Conservation (phyloP, 1,140 invertebrate genomes). For the Orchesella cincta region DNA sequence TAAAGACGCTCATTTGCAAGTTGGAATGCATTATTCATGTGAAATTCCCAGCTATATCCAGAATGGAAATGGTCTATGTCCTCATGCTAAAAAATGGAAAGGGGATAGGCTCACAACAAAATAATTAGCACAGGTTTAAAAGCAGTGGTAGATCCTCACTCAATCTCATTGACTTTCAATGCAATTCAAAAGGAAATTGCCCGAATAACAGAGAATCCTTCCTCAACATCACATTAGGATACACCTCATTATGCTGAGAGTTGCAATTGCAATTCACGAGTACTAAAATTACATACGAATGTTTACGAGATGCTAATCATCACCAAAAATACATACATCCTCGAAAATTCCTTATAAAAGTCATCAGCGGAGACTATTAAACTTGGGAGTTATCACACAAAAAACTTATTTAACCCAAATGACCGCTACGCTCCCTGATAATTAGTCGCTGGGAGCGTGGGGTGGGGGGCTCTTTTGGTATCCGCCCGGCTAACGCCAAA, state of each 20-base stretch:
- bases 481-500: too few relatives aligned
- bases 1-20: too few relatives aligned
- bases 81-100: neutral
- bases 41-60: neutral
- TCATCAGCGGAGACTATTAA: neutral
- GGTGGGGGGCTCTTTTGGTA: conserved; percentile 1
- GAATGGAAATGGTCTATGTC: neutral
- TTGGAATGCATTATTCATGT: neutral
- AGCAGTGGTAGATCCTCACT: neutral
- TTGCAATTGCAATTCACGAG: conserved; percentile 17
- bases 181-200: neutral
- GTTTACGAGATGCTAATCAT: conserved; percentile 8
- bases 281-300: neutral
- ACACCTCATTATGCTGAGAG: neutral
- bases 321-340: too few relatives aligned
- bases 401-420: conserved; percentile 6
- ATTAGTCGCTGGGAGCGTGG: too few relatives aligned
- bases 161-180: neutral
- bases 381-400: neutral
- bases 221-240: conserved; percentile 7
- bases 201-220: conserved; percentile 27
- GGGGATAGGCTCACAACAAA: conserved; percentile 9
- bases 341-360: neutral
- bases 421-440: neutral
- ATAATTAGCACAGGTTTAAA: conserved; percentile 22